Base-by-base conservation (phyloP, 37 sponge, comb jelly and placozoan species). In the Tethya wilhelma region DNA sequence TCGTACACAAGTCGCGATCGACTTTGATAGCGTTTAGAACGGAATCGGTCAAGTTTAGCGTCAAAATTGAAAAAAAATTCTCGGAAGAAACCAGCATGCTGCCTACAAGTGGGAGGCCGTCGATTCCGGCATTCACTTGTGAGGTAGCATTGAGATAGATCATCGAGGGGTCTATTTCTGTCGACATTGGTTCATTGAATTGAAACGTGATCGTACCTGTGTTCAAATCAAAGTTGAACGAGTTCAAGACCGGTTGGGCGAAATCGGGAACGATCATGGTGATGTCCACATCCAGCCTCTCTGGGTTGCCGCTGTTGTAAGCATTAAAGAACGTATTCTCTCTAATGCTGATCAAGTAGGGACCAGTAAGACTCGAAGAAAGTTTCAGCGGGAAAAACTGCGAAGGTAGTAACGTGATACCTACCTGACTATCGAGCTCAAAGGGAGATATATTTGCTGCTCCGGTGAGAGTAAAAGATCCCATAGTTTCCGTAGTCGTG, bases 1-100 rank as follows among this genome's bases (percentile, higher is more conserved):
- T 45, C 30, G 84, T 75, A 38, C 84, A 84, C 30, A 84, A 44
- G 53, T 49, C 23, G 3, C 67, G 45, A 33, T 31, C 33, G 46
- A 22, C n/a, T 44, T 74, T 68, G 4, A 84, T 31, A 12, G 38
- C 30, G 44, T 75, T 84, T 22, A 75, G 32, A 31, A 58, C 9
- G 53, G 14, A 49, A 19, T 49, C 53, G 9, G 53, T 49, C 14
- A 14, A 49, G 14, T 9, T 49, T 49, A 49, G 14, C 14, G 53
- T 14, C 14, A 9, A 19, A 49, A 19, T 49, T 9, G 53, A 49
- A 49, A 49, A 14, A 49, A 19, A 19, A 49, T 49, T 19, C 14
- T 9, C 53, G 14, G 34, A 6, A 29, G 62, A 59, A 59, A 59
- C 4, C 23, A 59, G 5, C 25, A 12, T 23, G 62, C 62, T 59